A percentile compares a stretch with the other conserved stretches of the same genome.
Conservation (phyloP, 2,888 invertebrate species). For the Corythucha ciliata region DNA sequence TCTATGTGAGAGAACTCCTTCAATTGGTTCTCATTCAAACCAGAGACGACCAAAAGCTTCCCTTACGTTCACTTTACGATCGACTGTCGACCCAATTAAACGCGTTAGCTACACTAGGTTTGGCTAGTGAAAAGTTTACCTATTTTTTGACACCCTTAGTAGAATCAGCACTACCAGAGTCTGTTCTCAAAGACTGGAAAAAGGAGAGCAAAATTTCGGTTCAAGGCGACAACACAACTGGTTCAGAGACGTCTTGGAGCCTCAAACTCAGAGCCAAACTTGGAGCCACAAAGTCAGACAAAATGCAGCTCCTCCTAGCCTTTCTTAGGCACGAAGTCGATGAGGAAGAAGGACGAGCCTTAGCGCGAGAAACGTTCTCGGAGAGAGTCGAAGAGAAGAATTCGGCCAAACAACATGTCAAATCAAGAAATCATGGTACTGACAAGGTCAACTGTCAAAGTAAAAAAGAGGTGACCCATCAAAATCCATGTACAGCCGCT, state of each 20-base stretch:
- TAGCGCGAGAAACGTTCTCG: constrained; percentile 29
- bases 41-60: constrained; percentile 19
- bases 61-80: constrained; percentile 33
- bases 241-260: too few relatives aligned
- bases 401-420: neutral
- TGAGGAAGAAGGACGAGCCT: constrained; percentile 31
- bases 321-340: constrained; percentile 35
- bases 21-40: constrained; percentile 34
- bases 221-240: too few relatives aligned
- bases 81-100: constrained; percentile 36
- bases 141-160: constrained; percentile 37
- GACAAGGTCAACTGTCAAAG: too few relatives aligned
- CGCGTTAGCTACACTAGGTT: constrained; percentile 35
- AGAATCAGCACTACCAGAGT: constrained; percentile 37
- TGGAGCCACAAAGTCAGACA: too few relatives aligned
- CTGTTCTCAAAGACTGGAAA: constrained; percentile 35
- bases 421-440: neutral
- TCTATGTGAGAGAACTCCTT: constrained; percentile 35
- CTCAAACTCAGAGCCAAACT: too few relatives aligned
- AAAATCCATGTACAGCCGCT: constrained; percentile 27
- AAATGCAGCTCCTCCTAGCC: constrained; percentile 22
- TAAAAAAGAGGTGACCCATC: neutral
- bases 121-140: constrained; percentile 35
- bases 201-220: too few relatives aligned
- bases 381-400: neutral